A percentile compares a stretch with the other conserved stretches of the same genome.
These are phyloP conservation scores for Zhuqinia jingwanae DNA, from an alignment of 2,888 invertebrate genomes.

Conservation along the genomic window DNA sequence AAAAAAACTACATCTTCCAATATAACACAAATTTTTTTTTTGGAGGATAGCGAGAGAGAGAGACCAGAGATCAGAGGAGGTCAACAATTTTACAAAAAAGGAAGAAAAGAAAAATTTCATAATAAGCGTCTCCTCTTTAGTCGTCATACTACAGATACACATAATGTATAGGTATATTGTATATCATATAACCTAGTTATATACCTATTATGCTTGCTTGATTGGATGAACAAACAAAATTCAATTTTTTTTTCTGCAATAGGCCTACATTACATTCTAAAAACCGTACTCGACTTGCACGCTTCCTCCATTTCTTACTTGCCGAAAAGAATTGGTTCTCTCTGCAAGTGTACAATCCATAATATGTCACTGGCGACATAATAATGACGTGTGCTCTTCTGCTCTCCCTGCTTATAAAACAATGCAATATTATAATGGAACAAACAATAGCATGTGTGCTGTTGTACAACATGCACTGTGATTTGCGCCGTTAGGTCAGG, in stretches of 20 bases:
- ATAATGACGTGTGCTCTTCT: neutral
- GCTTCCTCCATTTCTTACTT: slow-evolving; percentile 12
- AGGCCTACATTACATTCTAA: slow-evolving; percentile 28
- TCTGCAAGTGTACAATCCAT: slow-evolving; percentile 17
- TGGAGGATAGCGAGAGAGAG: too few species aligned
- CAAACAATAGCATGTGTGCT: neutral
- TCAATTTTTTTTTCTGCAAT: slow-evolving; percentile 44
- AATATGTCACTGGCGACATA: slow-evolving; percentile 25
- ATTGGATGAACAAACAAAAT: slow-evolving; percentile 40
- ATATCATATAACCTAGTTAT: too few species aligned
- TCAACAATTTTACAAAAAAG: slow-evolving; percentile 16
- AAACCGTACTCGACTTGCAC: neutral
- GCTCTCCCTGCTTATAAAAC: too few species aligned
- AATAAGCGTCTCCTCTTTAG: neutral
- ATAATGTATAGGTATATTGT: too few species aligned
- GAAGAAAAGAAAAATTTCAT: slow-evolving; percentile 11
- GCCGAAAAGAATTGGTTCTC: slow-evolving; percentile 7
- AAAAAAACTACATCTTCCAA: slow-evolving; percentile 33
- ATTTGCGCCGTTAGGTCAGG: slow-evolving; percentile 46
- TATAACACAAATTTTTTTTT: slow-evolving; percentile 13
- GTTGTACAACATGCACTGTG: neutral
- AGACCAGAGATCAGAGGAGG: neutral
- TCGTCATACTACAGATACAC: neutral
- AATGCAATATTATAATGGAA: too few species aligned
- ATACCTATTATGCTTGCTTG: too few species aligned